Percentiles rank a stretch among this genome's conserved stretches.
Conservation (phyloP, 2,113 vertebrate genomes). For the Puntigrus tetrazona region DNA sequence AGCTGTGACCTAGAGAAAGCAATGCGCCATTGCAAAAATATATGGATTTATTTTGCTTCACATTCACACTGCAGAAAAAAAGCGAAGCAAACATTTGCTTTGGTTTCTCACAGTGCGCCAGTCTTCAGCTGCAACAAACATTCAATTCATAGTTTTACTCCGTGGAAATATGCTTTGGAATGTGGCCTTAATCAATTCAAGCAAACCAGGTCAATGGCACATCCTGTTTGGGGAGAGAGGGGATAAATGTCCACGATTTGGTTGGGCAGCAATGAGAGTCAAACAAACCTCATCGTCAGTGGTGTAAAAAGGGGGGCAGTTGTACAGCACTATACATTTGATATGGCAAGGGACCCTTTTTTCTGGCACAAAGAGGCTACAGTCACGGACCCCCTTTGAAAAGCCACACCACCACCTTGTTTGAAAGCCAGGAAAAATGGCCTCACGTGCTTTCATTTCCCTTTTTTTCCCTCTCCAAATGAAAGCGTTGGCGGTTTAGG, state of each 20-base stretch:
- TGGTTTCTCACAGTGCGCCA: constrained; percentile 47
- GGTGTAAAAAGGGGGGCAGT: constrained; percentile 33
- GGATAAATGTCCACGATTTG: constrained; percentile 55
- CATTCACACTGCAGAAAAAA: constrained; percentile 39
- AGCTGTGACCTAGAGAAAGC: constrained; percentile 14
- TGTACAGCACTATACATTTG: constrained; percentile 29
- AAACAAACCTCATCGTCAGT: constrained; percentile 38
- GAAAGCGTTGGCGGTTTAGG: constrained; percentile 49
- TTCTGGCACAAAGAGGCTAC: constrained; percentile 45
- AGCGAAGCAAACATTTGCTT: constrained; percentile 53
- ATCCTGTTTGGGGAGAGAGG: constrained; percentile 61
- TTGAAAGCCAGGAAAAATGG: constrained; percentile 32
- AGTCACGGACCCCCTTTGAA: constrained; percentile 53
- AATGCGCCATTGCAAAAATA: constrained; percentile 1
- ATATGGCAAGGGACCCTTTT: constrained; percentile 39
- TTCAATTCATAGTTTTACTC: constrained; percentile 67
- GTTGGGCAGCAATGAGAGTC: constrained; percentile 40
- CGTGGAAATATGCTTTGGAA: constrained; percentile 68
- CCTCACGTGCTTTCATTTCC: constrained; percentile 27
- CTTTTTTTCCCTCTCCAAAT: constrained; percentile 39
- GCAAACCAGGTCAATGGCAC: constrained; percentile 58
- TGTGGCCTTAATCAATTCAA: constrained; percentile 72
- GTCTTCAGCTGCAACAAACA: constrained; percentile 70
- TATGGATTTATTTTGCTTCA: constrained; percentile 47
- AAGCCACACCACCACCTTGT: constrained; percentile 42